A percentile compares a stretch with the other conserved stretches of the same genome.
Evolutionary conservation across 2,888 invertebrate genomes (phyloP).

Genomic region (Zaprionus bogoriensis): DNA sequence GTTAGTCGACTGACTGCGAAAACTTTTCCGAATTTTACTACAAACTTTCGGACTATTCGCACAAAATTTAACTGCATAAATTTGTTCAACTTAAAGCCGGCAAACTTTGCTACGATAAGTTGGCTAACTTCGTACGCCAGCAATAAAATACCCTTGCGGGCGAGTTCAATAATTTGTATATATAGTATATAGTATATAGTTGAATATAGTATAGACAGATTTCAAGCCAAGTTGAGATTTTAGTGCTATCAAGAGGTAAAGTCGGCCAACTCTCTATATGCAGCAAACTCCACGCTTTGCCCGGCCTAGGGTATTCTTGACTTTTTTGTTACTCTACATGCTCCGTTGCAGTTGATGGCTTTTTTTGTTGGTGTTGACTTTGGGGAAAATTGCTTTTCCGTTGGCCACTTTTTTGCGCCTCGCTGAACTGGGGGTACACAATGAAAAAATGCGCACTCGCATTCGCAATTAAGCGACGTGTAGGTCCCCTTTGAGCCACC

Average conservation of each 20-base stretch:
- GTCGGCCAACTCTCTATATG: not conserved
- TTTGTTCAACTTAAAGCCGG: not conserved
- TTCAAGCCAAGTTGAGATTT: not conserved
- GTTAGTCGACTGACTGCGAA: no score
- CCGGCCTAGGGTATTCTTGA: not conserved
- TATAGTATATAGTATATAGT: no score
- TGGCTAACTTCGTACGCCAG: not conserved
- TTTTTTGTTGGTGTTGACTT: constrained; percentile 11
- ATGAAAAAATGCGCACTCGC: not conserved
- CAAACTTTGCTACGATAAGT: not conserved
- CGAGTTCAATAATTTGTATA: no score
- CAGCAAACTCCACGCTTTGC: not conserved
- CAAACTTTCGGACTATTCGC: not conserved
- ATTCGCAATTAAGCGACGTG: constrained; percentile 4
- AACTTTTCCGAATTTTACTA: not conserved
- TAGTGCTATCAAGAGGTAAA: not conserved
- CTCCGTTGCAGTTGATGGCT: not conserved
- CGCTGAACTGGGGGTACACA: constrained; percentile 8
- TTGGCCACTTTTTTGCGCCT: constrained; percentile 45
- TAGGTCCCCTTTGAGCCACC: not conserved
- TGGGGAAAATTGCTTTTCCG: constrained; percentile 14
- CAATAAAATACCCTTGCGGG: not conserved
- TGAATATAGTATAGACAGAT: no score
- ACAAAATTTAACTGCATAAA: not conserved
- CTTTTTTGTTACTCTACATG: not conserved